Conservation (phyloP, 2,113 vertebrate genomes). For the Cyphomyrus discorhynchus region DNA sequence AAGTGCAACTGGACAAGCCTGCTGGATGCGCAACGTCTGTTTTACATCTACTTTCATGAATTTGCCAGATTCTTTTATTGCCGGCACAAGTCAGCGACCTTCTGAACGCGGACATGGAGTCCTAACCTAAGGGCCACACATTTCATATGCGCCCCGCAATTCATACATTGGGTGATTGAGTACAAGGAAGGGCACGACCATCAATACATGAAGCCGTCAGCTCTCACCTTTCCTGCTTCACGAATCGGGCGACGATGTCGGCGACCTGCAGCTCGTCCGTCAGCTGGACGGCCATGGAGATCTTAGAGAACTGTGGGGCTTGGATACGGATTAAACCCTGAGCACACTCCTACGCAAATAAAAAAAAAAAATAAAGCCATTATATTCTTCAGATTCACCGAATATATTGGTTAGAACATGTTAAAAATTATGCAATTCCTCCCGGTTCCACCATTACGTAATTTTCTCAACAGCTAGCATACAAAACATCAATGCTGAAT, state of each 20-base stretch:
- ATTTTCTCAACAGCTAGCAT: constrained; percentile 6
- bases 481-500: constrained; percentile 30
- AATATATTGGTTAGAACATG: not conserved
- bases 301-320: constrained; percentile 88
- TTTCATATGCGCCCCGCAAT: not conserved
- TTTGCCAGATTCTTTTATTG: not conserved
- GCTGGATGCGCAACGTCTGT: not conserved
- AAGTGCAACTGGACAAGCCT: not conserved
- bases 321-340: constrained; percentile 89
- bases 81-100: not conserved
- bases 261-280: constrained; percentile 84
- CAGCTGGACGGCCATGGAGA: constrained; percentile 93
- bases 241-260: constrained; percentile 83
- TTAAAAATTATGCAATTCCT: not conserved
- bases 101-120: not conserved
- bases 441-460: not conserved
- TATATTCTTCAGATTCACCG: not conserved
- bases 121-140: not conserved
- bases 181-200: not conserved
- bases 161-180: not conserved
- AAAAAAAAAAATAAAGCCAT: not conserved
- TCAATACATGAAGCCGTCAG: not conserved
- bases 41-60: not conserved
- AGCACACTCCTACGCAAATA: constrained; percentile 38
- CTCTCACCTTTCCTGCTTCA: constrained; percentile 82